Evolutionary conservation across 1,140 invertebrate species (phyloP).

Genomic region (Eupeodes corollae): DNA sequence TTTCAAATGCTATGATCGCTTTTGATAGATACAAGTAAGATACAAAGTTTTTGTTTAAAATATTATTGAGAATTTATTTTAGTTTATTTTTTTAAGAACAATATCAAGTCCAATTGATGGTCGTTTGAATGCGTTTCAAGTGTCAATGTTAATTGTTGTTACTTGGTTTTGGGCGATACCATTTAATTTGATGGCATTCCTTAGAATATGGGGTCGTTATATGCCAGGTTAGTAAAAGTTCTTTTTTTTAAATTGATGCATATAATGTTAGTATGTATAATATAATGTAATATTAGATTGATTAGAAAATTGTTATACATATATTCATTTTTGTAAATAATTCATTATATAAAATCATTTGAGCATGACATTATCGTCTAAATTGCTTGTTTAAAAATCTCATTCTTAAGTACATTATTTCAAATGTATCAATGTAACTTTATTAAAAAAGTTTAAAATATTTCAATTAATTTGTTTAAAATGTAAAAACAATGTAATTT

Average conservation of each 20-base stretch:
- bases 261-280: neutral
- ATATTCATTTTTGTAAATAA: too few species aligned
- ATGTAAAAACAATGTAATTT: too few species aligned
- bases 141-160: conserved; percentile 47
- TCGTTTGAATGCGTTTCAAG: conserved; percentile 52
- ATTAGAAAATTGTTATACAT: too few species aligned
- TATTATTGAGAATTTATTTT: conserved; percentile 2
- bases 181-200: conserved; percentile 53
- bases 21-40: conserved; percentile 52
- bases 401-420: too few species aligned
- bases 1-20: conserved; percentile 63
- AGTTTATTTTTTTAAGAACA: conserved; percentile 33
- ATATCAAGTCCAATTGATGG: conserved; percentile 66
- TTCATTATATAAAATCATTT: too few species aligned
- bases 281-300: too few species aligned
- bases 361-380: too few species aligned
- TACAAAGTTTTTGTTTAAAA: neutral
- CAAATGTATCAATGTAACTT: too few species aligned
- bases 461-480: too few species aligned
- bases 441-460: too few species aligned
- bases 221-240: conserved; percentile 50
- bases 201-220: conserved; percentile 54
- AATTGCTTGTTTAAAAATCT: too few species aligned
- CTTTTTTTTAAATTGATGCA: too few species aligned
- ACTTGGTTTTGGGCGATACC: conserved; percentile 62